phyloP scores from a whole-genome alignment of 1,140 invertebrate species.

The Polypedilum pembai region DNA sequence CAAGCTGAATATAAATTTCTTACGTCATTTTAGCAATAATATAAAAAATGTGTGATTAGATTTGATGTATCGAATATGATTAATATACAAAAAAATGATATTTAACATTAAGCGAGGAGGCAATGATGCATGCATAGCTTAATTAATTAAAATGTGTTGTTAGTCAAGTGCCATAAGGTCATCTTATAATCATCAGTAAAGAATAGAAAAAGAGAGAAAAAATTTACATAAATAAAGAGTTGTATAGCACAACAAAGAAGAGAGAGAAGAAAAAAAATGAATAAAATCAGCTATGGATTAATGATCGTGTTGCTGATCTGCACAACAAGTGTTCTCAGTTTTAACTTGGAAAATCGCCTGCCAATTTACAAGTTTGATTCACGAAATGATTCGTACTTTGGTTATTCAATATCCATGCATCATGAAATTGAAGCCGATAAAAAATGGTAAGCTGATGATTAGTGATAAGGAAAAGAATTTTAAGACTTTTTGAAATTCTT shows the following conservation, averaged over 20 bases:
- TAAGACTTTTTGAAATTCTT: no score
- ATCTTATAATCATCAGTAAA: neutral
- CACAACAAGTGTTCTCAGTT: neutral
- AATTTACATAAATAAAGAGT: neutral
- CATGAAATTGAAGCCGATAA: neutral
- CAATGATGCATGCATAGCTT: neutral
- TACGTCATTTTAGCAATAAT: neutral
- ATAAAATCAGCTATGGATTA: no score
- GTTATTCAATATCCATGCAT: conserved; percentile 17
- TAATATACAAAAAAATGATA: no score
- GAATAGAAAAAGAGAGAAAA: neutral
- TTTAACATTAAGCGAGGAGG: neutral
- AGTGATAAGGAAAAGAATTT: no score
- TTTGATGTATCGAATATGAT: neutral
- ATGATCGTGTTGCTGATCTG: neutral
- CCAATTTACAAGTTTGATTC: conserved; percentile 17
- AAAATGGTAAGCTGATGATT: conserved; percentile 22
- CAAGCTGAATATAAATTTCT: neutral
- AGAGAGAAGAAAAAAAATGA: no score
- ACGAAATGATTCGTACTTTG: conserved; percentile 20
- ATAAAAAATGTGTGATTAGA: neutral
- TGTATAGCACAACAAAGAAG: neutral
- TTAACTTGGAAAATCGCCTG: conserved; percentile 7
- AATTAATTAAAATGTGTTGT: conserved; percentile 19
- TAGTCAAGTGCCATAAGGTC: conserved; percentile 13